These are phyloP conservation scores for Drosophila aldrichi DNA, from an alignment of 2,888 invertebrate species.

Conservation along the genomic window DNA sequence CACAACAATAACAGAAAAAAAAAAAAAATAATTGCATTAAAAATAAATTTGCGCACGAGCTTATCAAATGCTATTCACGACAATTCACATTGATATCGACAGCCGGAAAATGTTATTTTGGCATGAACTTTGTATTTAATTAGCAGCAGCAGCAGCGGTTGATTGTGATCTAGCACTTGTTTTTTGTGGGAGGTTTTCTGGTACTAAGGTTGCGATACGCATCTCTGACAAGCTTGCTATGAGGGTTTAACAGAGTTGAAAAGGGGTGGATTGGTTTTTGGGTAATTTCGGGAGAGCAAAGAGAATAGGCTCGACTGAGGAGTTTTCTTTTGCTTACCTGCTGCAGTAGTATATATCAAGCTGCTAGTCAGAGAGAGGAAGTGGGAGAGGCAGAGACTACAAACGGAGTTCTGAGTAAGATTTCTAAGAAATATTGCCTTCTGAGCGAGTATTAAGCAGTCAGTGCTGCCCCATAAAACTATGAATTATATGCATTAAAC, in stretches of 20 bases:
- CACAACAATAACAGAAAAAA: slow-evolving; percentile 6
- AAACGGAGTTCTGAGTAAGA: too few relatives aligned
- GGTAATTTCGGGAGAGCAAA: too few relatives aligned
- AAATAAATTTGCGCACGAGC: slow-evolving; percentile 31
- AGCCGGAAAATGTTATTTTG: slow-evolving; percentile 23
- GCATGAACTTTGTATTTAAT: slow-evolving; percentile 22
- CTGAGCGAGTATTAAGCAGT: background rate
- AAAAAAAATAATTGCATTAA: slow-evolving; percentile 17
- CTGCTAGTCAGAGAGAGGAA: background rate
- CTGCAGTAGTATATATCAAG: too few relatives aligned
- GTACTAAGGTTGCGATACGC: slow-evolving; percentile 3
- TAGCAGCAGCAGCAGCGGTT: background rate
- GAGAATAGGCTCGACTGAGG: too few relatives aligned
- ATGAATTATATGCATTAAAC: background rate
- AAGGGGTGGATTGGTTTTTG: background rate
- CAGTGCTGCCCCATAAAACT: background rate
- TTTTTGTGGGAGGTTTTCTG: background rate
- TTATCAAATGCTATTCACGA: slow-evolving; percentile 21
- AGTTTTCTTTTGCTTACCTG: too few relatives aligned
- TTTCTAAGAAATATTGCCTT: too few relatives aligned
- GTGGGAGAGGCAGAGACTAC: too few relatives aligned
- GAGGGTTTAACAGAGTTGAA: background rate
- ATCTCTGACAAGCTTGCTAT: slow-evolving; percentile 1
- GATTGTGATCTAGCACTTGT: slow-evolving; percentile 15
- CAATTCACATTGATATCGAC: slow-evolving; percentile 26